Conservation (phyloP, 1,140 invertebrate species). For the Caenorhabditis briggsae region DNA sequence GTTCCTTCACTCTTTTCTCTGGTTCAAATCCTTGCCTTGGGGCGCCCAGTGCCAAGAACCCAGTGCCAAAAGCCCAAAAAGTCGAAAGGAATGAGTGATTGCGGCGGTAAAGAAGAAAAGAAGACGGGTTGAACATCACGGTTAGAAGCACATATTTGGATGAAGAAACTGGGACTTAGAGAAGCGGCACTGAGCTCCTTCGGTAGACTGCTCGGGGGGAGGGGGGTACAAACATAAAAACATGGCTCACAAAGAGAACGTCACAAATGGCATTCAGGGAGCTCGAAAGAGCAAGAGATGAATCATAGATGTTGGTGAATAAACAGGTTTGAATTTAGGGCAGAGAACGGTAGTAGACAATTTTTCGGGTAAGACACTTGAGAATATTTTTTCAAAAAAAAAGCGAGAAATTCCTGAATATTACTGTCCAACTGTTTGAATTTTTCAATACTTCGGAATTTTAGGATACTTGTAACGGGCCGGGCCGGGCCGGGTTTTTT, state of each 20-base stretch:
- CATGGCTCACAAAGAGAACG: constrained; percentile 29
- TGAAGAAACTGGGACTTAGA: constrained; percentile 16
- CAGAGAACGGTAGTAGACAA: not conserved
- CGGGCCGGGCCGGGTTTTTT: too few relatives aligned
- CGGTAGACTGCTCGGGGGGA: not conserved
- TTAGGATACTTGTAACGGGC: too few relatives aligned
- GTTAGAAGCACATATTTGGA: constrained; percentile 36
- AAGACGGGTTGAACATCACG: constrained; percentile 14
- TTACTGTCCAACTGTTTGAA: too few relatives aligned
- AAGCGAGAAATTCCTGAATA: too few relatives aligned
- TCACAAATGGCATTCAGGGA: constrained; percentile 13
- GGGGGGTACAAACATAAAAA: not conserved
- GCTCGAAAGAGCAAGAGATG: constrained; percentile 10
- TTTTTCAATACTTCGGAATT: too few relatives aligned
- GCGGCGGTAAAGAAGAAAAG: constrained; percentile 50
- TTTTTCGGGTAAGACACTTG: too few relatives aligned
- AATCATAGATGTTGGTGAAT: constrained; percentile 26
- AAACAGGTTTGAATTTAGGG: constrained; percentile 13
- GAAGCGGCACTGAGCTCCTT: too few relatives aligned
- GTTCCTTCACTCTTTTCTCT: too few relatives aligned
- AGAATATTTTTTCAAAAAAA: too few relatives aligned
- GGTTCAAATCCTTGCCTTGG: not conserved
- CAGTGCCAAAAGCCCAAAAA: constrained; percentile 7
- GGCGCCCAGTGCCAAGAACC: not conserved
- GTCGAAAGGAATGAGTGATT: not conserved